A percentile compares a stretch with the other conserved stretches of the same genome.
Conservation (phyloP, 2,113 vertebrate species). For the Otis tarda region DNA sequence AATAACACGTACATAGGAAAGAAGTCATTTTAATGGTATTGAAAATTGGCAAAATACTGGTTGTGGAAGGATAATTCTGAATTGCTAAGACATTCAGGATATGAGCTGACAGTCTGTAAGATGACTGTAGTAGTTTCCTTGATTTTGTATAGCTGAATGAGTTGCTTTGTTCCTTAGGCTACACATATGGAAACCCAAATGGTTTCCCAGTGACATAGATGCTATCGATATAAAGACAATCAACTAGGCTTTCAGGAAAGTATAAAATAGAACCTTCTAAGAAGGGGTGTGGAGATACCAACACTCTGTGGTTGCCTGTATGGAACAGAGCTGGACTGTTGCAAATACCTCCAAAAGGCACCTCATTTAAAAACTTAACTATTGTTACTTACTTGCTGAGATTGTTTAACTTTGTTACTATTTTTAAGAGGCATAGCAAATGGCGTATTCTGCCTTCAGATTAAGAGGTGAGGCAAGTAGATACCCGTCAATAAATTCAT, state of each 20-base stretch:
- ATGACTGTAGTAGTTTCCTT: slow-evolving; percentile 2
- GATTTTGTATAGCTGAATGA: slow-evolving; percentile 8
- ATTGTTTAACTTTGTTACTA: background rate
- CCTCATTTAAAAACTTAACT: background rate
- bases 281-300: background rate
- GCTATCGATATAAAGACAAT: background rate
- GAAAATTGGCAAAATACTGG: background rate
- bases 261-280: background rate
- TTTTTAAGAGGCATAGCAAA: background rate
- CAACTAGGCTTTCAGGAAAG: slow-evolving; percentile 13
- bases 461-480: background rate
- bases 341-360: background rate
- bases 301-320: background rate
- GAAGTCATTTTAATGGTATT: background rate
- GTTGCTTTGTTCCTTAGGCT: slow-evolving; percentile 9
- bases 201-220: background rate
- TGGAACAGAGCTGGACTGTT: background rate
- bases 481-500: background rate
- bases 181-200: background rate
- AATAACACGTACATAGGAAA: background rate
- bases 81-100: background rate
- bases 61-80: background rate
- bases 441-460: background rate
- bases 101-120: background rate
- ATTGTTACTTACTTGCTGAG: background rate